phyloP scores from a whole-genome alignment of 2,113 vertebrate genomes.

The Speoplatyrhinus poulsoni region DNA sequence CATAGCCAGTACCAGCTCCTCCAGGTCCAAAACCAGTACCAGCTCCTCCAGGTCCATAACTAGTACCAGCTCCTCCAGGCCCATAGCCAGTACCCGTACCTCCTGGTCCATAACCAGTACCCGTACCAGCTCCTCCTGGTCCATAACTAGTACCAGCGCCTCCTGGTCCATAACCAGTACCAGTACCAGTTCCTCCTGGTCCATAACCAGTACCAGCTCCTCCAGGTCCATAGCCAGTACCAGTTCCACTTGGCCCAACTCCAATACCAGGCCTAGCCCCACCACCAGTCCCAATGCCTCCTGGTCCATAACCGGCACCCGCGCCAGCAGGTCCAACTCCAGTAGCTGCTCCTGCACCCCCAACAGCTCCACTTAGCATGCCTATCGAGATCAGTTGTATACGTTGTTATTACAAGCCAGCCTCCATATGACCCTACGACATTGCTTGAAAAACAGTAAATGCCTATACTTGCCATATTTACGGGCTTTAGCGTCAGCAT shows the following conservation, averaged over 20 bases:
- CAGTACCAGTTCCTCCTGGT: conserved; percentile 33
- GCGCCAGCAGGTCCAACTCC: conserved; percentile 4
- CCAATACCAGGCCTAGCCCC: conserved; percentile 32
- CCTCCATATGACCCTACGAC: background rate
- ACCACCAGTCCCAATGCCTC: conserved; percentile 15
- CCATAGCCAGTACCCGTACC: conserved; percentile 33
- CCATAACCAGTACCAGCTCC: conserved; percentile 21
- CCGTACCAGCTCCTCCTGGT: conserved; percentile 36
- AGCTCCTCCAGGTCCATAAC: background rate
- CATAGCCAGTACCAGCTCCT: no score
- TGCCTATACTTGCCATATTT: conserved; percentile 16
- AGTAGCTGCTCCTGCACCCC: conserved; percentile 17
- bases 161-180: conserved; percentile 35
- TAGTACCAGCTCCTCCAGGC: background rate
- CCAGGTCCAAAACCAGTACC: background rate
- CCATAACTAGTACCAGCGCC: conserved; percentile 27
- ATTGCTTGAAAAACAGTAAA: background rate
- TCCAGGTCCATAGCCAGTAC: conserved; percentile 32
- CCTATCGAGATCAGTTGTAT: background rate
- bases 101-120: conserved; percentile 32
- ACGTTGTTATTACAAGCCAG: background rate
- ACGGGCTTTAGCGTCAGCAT: conserved; percentile 12
- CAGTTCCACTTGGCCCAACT: conserved; percentile 27
- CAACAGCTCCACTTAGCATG: conserved; percentile 10
- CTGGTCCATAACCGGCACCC: conserved; percentile 20